Evolutionary conservation across 1,140 invertebrate species (phyloP).

Genomic region (Hermetia illucens): DNA sequence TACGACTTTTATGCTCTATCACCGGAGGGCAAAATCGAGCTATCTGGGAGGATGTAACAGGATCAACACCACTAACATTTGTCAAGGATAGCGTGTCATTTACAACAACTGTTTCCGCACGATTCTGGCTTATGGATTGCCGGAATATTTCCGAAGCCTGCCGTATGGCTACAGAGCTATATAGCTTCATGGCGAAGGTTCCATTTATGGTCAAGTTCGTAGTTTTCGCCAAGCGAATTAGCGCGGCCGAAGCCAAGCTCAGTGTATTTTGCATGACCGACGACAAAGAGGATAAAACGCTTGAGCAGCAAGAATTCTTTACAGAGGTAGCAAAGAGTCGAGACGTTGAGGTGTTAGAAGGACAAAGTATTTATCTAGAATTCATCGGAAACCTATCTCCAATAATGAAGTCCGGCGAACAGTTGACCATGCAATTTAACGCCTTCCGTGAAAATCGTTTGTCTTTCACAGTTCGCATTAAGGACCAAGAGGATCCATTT

Average conservation of each 20-base stretch:
- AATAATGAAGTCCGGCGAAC: constrained; percentile 93
- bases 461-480: constrained; percentile 83
- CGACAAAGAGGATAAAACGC: constrained; percentile 94
- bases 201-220: constrained; percentile 95
- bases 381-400: constrained; percentile 95
- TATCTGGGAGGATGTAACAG: constrained; percentile 99
- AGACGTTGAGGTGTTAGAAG: constrained; percentile 95
- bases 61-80: constrained; percentile 92
- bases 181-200: constrained; percentile 79
- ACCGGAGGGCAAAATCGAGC: constrained; percentile 93
- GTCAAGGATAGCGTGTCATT: constrained; percentile 98
- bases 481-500: constrained; percentile 61
- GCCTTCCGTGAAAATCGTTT: constrained; percentile 95
- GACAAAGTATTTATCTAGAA: constrained; percentile 87
- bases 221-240: constrained; percentile 90
- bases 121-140: constrained; percentile 99
- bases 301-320: constrained; percentile 95
- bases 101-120: constrained; percentile 97
- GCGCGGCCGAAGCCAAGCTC: constrained; percentile 79
- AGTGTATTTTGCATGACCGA: constrained; percentile 98
- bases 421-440: constrained; percentile 83
- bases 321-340: constrained; percentile 92
- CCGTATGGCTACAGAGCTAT: constrained; percentile 98
- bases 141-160: constrained; percentile 89
- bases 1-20: constrained; percentile 93